A percentile compares a stretch with the other conserved stretches of the same genome.
Evolutionary conservation across 2,113 vertebrate genomes (phyloP).

Genomic region (Delphinus delphis): DNA sequence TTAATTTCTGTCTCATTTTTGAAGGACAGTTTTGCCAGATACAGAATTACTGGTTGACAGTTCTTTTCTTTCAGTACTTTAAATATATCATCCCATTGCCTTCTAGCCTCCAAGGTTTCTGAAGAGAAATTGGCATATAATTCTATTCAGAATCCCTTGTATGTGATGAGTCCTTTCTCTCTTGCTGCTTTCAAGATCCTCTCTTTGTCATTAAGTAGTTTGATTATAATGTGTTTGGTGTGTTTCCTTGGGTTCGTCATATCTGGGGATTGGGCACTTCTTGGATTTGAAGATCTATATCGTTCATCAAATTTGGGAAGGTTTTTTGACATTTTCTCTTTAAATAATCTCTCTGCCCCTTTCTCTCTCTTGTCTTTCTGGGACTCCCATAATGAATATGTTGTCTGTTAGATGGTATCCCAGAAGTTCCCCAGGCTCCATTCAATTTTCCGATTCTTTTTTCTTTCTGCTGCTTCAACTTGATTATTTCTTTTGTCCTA

Average conservation of each 20-base stretch:
- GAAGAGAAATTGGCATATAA: neutral
- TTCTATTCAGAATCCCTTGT: neutral
- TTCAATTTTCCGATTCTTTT: neutral
- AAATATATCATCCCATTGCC: neutral
- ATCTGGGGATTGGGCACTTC: neutral
- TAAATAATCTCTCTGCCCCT: neutral
- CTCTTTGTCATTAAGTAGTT: neutral
- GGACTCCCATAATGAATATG: too few species aligned
- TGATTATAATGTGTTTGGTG: neutral
- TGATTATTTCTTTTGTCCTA: neutral
- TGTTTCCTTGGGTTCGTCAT: neutral
- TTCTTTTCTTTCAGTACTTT: neutral
- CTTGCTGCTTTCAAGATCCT: neutral
- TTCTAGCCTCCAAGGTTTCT: neutral
- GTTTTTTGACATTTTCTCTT: neutral
- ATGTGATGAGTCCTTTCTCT: neutral
- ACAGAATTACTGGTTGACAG: neutral
- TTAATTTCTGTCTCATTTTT: neutral
- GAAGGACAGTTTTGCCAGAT: neutral
- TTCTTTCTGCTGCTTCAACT: neutral
- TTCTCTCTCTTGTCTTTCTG: neutral
- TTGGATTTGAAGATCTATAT: neutral
- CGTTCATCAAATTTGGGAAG: neutral
- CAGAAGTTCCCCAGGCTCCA: too few species aligned
- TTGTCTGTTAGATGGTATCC: neutral